These are phyloP conservation scores for Periplaneta americana DNA, from an alignment of 1,140 invertebrate genomes.

Conservation along the genomic window DNA sequence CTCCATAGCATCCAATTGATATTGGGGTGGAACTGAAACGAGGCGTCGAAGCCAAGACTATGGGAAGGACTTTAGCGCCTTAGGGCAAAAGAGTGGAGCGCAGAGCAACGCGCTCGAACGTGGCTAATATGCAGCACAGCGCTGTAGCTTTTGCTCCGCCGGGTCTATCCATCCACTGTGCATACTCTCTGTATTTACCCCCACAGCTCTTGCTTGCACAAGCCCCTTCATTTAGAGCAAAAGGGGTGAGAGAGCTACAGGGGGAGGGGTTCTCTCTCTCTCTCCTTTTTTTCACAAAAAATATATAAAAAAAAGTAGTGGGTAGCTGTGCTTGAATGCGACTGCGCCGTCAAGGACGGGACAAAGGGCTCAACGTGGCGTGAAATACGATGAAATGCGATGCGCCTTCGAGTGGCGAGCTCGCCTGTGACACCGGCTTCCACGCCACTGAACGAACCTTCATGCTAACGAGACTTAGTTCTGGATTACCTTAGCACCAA, in stretches of 20 bases:
- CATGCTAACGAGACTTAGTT: neutral
- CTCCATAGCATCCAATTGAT: no score
- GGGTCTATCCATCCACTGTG: no score
- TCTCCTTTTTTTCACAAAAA: neutral
- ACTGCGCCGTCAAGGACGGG: neutral
- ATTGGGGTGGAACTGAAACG: no score
- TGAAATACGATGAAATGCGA: slow-evolving; percentile 13
- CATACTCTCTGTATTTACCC: neutral
- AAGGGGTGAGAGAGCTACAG: neutral
- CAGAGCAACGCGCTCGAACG: no score
- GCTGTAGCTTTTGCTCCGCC: neutral
- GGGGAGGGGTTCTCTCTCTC: neutral
- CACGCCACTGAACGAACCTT: neutral
- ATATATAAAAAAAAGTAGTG: neutral
- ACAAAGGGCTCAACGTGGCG: slow-evolving; percentile 13
- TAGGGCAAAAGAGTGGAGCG: no score
- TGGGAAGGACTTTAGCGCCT: no score
- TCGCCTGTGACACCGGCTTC: neutral
- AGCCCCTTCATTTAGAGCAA: neutral
- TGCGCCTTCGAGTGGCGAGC: neutral
- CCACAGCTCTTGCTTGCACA: neutral
- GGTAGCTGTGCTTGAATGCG: neutral
- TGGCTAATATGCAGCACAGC: neutral
- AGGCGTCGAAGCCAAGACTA: no score
- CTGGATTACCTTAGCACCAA: neutral